These are phyloP conservation scores for Micronycteris hirsuta DNA, from an alignment of 2,113 vertebrate species.

Conservation along the genomic window DNA sequence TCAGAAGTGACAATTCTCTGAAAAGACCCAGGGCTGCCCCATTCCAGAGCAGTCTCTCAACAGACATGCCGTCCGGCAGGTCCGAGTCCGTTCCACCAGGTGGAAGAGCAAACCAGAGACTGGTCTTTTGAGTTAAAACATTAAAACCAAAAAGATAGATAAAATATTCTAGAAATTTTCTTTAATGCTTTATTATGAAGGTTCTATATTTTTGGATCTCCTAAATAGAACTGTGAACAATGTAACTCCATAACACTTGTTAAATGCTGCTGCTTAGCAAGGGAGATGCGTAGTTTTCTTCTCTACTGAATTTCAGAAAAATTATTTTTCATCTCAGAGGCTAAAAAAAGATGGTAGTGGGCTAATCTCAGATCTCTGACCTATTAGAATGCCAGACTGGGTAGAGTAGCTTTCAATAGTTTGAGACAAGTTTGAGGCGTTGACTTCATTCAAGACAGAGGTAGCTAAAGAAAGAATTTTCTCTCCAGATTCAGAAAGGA, in stretches of 20 bases:
- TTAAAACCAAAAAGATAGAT: background rate
- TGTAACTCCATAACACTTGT: background rate
- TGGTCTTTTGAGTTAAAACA: background rate
- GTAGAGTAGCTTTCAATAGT: background rate
- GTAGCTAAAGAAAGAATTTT: background rate
- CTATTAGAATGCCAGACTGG: background rate
- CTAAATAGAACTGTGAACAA: background rate
- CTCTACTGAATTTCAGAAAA: background rate
- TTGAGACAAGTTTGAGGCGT: background rate
- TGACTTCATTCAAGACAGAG: background rate
- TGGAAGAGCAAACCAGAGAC: background rate
- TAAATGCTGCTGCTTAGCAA: background rate
- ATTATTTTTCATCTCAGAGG: background rate
- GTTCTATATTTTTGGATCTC: background rate
- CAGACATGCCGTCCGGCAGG: background rate
- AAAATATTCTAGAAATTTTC: background rate
- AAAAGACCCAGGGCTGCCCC: background rate
- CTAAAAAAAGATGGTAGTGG: background rate
- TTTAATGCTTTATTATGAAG: background rate
- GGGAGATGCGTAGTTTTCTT: background rate
- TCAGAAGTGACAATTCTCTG: background rate
- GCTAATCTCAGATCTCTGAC: background rate
- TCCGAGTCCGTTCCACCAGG: background rate
- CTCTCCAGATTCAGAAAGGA: background rate
- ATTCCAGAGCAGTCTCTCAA: background rate